Evolutionary conservation across 2,113 vertebrate species (phyloP).

Genomic region (Python bivittatus): DNA sequence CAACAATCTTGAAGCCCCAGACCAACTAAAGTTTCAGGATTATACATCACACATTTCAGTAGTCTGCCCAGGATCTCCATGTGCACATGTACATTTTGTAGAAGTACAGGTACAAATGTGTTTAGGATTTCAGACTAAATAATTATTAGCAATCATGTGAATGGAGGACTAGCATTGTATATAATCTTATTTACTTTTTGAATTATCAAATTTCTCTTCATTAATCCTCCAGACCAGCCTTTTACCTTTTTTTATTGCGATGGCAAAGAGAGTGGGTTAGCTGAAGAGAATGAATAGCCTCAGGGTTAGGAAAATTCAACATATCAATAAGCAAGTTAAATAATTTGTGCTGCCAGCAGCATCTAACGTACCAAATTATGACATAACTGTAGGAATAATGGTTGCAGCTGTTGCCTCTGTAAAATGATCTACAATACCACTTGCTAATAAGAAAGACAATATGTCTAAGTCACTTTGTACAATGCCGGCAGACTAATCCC

Average conservation of each 20-base stretch:
- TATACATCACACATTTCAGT: not conserved
- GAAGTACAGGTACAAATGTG: not conserved
- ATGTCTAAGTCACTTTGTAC: conserved; percentile 69
- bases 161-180: not conserved
- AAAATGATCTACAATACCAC: conserved; percentile 71
- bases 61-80: not conserved
- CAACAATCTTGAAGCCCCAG: not conserved
- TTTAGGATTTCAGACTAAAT: not conserved
- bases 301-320: conserved; percentile 57
- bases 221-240: conserved; percentile 39
- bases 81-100: not conserved
- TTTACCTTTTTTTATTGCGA: conserved; percentile 36
- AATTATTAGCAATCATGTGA: not conserved
- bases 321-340: conserved; percentile 73
- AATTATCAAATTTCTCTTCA: not conserved
- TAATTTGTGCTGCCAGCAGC: conserved; percentile 67
- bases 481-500: conserved; percentile 67
- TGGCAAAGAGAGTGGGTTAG: not conserved
- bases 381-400: conserved; percentile 67
- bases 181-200: not conserved
- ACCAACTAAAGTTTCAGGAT: not conserved
- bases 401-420: conserved; percentile 77
- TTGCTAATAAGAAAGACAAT: conserved; percentile 67
- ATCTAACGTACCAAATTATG: conserved; percentile 72
- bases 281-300: conserved; percentile 41